Percentiles rank a stretch among this genome's conserved stretches.
phyloP scores from a whole-genome alignment of 2,888 invertebrate genomes.

The Epinotia demarniana region DNA sequence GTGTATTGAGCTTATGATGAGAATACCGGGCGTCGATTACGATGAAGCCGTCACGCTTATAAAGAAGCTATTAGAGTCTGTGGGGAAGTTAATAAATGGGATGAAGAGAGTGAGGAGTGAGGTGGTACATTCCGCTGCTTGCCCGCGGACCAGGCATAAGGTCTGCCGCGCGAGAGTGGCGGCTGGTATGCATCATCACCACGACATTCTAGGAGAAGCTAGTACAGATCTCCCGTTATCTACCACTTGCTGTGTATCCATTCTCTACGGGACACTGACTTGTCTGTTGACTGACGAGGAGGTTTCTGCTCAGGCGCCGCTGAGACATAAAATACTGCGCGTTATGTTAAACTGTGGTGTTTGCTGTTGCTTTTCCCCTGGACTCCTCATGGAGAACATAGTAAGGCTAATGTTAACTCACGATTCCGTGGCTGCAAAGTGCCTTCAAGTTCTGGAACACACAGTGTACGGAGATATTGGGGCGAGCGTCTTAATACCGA shows the following conservation, averaged over 20 bases:
- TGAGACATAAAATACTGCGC: constrained; percentile 79
- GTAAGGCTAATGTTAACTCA: constrained; percentile 79
- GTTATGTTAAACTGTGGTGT: constrained; percentile 84
- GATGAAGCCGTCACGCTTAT: constrained; percentile 72
- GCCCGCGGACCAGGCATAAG: constrained; percentile 81
- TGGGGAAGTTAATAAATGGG: constrained; percentile 82
- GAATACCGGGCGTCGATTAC: constrained; percentile 73
- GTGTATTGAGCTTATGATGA: constrained; percentile 82
- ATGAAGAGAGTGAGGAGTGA: constrained; percentile 85
- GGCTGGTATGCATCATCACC: constrained; percentile 84
- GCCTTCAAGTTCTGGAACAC: constrained; percentile 83
- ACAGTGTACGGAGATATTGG: constrained; percentile 86
- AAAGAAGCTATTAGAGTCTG: constrained; percentile 82
- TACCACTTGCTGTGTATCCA: constrained; percentile 83
- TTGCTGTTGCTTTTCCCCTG: constrained; percentile 87
- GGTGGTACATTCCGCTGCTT: constrained; percentile 82
- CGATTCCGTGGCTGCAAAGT: constrained; percentile 67
- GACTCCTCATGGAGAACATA: constrained; percentile 76
- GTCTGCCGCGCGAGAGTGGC: constrained; percentile 74
- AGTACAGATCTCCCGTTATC: constrained; percentile 69
- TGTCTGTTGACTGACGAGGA: constrained; percentile 77
- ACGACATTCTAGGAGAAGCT: constrained; percentile 82
- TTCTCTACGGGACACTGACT: constrained; percentile 82
- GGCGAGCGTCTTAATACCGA: constrained; percentile 69
- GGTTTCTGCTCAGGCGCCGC: constrained; percentile 64